These are phyloP conservation scores for Caretta caretta DNA, from an alignment of 2,113 vertebrate genomes.

Conservation along the genomic window DNA sequence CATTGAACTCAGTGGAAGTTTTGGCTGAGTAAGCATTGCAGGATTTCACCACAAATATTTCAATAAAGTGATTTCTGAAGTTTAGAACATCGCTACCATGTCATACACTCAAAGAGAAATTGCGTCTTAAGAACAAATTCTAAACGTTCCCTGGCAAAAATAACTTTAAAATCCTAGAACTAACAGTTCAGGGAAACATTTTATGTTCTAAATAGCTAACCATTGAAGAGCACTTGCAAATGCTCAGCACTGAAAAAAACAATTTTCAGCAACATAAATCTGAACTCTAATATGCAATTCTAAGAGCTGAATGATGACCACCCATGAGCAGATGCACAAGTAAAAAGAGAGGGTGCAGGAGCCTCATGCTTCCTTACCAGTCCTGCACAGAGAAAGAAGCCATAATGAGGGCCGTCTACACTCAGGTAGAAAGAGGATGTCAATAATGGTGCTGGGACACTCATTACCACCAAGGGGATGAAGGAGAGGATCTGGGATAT, in stretches of 20 bases:
- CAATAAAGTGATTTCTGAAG: neutral
- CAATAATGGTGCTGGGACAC: neutral
- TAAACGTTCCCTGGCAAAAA: neutral
- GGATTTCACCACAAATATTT: neutral
- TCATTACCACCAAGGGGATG: rapidly evolving
- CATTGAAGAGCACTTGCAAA: neutral
- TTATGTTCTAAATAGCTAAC: neutral
- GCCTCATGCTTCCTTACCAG: neutral
- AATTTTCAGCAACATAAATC: neutral
- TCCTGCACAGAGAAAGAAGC: neutral
- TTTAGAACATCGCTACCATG: neutral
- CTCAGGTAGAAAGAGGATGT: neutral
- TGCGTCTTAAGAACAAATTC: neutral
- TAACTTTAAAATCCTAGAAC: neutral
- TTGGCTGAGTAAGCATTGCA: neutral
- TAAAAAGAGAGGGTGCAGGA: neutral
- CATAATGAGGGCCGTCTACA: neutral
- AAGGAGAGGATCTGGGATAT: neutral
- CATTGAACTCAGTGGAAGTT: neutral
- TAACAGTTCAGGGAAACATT: neutral
- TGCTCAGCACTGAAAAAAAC: neutral
- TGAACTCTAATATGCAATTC: neutral
- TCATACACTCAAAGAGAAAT: neutral
- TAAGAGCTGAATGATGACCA: neutral
- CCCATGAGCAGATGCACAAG: neutral